Evolutionary conservation across 2,797 vertebrate genomes (phyloP), one percentile per base, ranked within the genome.

Genomic region (Setipinna tenuifilis): DNA sequence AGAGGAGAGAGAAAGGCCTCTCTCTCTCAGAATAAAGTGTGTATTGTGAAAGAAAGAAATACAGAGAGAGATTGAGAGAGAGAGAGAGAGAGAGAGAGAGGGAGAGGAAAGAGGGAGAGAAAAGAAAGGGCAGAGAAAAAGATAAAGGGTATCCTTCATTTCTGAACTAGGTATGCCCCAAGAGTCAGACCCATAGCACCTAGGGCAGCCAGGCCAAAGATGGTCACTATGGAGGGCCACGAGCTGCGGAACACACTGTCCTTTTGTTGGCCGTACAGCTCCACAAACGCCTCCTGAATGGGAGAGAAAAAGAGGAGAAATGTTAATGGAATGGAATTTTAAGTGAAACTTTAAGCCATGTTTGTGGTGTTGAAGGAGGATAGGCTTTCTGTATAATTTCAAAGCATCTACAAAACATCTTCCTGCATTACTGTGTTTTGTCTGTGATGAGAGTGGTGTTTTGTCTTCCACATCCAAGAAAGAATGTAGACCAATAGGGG

Each of bases 111-210:
- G 50, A 59, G 62, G 11, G 35, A 57, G 17, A 10, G 59, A 81
- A 35, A 50, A 85, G 87, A 85, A 86, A 84, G 19, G 19, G 81
- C 85, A 86, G 71, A 86, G 83, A 83, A 59, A 80, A 87, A 86
- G 17, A 78, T 1, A 19, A 78, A 19, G 11, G 25, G 82, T 57
- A 71, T 91, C 85, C 91, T 93, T 98, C 96, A 99, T 94, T 99
- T 99, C 93, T 99, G 98, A 87, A 97, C 96, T 0, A 99, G 95
- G 92, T 99, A 99, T 46, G 98, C 98, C 78, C 98, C 98, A 89
- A 99, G 96, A 90, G 97, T 99, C 94, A 99, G 95, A 94, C 98
- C 98, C 3, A 97, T 98, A 0, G 98, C 98, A 85, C 98, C 97
- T 84, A 99, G 95, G 14, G 97, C 98, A 17, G 95, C 95, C 93